Conservation (phyloP, 2,113 vertebrate genomes). For the Ariopsis seemanni region DNA sequence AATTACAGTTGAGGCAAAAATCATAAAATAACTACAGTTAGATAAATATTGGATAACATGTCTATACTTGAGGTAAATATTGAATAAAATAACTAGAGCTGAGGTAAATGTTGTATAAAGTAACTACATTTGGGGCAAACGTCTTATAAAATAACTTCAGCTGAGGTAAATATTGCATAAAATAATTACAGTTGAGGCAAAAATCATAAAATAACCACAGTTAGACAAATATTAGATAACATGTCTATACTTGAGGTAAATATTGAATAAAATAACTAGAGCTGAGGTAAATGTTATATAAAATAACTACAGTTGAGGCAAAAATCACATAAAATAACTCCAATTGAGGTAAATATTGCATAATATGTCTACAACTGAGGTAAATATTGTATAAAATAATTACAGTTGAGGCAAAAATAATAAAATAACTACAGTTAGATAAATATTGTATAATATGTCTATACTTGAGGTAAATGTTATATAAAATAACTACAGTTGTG, state of each 20-base stretch:
- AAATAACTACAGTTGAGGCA: neutral
- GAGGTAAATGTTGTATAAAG: no score
- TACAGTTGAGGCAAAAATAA: neutral
- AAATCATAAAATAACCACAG: no score
- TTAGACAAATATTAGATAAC: no score
- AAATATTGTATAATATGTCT: neutral
- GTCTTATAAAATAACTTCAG: neutral
- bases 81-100: no score
- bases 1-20: neutral
- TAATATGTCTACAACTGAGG: neutral
- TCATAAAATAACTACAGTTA: no score
- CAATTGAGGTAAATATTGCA: neutral
- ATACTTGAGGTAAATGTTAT: neutral
- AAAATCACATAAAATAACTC: neutral
- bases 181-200: no score
- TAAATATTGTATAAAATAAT: neutral
- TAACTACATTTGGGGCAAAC: neutral
- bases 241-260: neutral
- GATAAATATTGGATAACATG: no score
- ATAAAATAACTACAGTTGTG: neutral
- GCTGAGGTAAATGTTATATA: neutral
- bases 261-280: neutral
- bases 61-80: neutral
- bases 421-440: neutral
- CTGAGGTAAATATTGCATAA: neutral